These are phyloP conservation scores for Brachionus manjavacas DNA, from an alignment of 1,140 invertebrate species.

Conservation along the genomic window DNA sequence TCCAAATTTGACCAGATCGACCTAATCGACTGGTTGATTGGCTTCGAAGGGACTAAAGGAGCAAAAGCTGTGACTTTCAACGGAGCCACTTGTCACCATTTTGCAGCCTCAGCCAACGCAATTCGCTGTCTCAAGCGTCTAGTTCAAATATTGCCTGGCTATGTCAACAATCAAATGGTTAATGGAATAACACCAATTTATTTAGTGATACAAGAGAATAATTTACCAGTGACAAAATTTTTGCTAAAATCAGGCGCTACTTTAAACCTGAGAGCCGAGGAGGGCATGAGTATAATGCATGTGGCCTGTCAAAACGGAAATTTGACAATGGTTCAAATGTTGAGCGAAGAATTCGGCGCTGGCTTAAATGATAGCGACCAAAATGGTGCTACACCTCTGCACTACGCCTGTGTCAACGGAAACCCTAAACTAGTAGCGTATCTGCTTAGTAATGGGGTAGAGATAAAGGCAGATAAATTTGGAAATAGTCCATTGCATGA, in stretches of 20 bases:
- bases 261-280: background rate
- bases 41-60: background rate
- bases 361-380: background rate
- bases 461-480: constrained; percentile 48
- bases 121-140: background rate
- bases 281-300: background rate
- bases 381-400: constrained; percentile 52
- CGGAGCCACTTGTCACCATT: constrained; percentile 16
- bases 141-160: background rate
- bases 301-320: constrained; percentile 12
- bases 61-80: background rate
- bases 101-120: background rate
- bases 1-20: constrained; percentile 18
- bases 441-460: background rate
- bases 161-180: constrained; percentile 12
- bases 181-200: constrained; percentile 15
- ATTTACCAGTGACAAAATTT: background rate
- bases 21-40: constrained; percentile 6
- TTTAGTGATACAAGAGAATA: background rate
- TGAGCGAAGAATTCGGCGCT: background rate
- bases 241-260: background rate
- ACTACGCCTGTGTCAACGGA: constrained; percentile 56
- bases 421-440: constrained; percentile 46
- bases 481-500: constrained; percentile 58
- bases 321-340: background rate